Evolutionary conservation across 2,797 vertebrate species (phyloP).

Genomic region (Oryzias dopingdopingensis): DNA sequence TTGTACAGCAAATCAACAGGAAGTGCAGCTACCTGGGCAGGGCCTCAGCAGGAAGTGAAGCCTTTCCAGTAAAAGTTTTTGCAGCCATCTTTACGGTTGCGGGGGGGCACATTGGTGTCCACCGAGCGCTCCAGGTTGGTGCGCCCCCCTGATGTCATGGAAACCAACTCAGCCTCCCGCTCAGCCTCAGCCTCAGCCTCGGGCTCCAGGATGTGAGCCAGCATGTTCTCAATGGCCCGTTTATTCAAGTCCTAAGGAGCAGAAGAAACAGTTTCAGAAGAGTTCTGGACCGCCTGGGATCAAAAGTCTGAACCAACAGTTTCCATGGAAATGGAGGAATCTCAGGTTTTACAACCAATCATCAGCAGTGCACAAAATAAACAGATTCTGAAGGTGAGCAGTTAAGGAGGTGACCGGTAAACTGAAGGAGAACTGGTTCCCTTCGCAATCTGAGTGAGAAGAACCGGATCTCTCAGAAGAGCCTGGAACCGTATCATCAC

Average conservation of each 20-base stretch:
- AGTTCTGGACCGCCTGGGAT: neutral
- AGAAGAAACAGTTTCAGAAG: neutral
- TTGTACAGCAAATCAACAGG: too few relatives aligned
- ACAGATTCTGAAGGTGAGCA: too few relatives aligned
- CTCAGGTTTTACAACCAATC: neutral
- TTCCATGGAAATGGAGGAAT: too few relatives aligned
- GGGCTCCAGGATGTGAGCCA: slow-evolving; percentile 71
- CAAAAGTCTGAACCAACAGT: too few relatives aligned
- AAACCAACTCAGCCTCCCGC: slow-evolving; percentile 53
- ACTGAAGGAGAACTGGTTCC: too few relatives aligned
- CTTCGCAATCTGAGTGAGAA: too few relatives aligned
- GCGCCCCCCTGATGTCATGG: slow-evolving; percentile 53
- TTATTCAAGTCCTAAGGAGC: slow-evolving; percentile 73
- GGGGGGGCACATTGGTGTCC: slow-evolving; percentile 61
- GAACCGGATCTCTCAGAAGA: too few relatives aligned
- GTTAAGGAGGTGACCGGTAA: too few relatives aligned
- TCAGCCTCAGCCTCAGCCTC: slow-evolving; percentile 48
- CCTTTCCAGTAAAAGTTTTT: slow-evolving; percentile 84
- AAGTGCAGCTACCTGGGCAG: neutral
- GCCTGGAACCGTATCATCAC: too few relatives aligned
- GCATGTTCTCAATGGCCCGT: slow-evolving; percentile 70
- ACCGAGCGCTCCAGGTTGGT: slow-evolving; percentile 70
- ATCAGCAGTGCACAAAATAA: too few relatives aligned
- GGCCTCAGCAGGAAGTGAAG: slow-evolving; percentile 73
- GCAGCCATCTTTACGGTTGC: slow-evolving; percentile 78